A percentile compares a stretch with the other conserved stretches of the same genome.
phyloP scores from a whole-genome alignment of 2,113 vertebrate genomes.

The Mesocricetus auratus region DNA sequence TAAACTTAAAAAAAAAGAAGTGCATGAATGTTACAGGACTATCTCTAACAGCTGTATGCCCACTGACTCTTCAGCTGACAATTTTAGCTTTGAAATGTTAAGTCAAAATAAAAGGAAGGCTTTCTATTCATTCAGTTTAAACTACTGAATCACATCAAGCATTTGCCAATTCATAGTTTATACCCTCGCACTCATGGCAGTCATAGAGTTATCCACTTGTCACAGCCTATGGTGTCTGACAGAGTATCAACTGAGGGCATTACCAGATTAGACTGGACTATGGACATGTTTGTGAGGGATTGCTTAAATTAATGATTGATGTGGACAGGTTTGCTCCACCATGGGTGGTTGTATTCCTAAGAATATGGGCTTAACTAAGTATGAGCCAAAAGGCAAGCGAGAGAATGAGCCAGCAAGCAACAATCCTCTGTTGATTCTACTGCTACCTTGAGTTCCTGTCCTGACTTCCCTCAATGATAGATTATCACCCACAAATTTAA shows the following conservation, averaged over 20 bases:
- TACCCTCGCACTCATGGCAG: background rate
- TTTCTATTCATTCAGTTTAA: background rate
- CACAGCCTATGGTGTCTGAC: background rate
- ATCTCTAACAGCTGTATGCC: background rate
- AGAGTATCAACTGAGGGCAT: background rate
- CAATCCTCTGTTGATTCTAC: background rate
- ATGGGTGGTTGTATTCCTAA: background rate
- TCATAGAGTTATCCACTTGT: too few relatives aligned
- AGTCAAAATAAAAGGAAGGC: background rate
- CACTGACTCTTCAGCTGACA: background rate
- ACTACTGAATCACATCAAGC: background rate
- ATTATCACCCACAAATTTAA: background rate
- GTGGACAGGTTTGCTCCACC: too few relatives aligned
- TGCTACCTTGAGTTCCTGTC: background rate
- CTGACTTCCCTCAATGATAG: background rate
- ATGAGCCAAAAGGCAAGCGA: background rate
- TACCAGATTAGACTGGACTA: too few relatives aligned
- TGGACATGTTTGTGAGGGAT: background rate
- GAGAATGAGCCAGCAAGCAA: background rate
- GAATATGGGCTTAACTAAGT: background rate
- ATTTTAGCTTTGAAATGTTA: background rate
- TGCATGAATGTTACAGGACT: background rate
- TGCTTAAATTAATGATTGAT: background rate
- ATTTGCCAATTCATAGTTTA: background rate
- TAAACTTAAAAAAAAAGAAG: too few relatives aligned